These are phyloP conservation scores for Malurus alboscapulatus DNA, from an alignment of 2,113 vertebrate species.

Conservation along the genomic window DNA sequence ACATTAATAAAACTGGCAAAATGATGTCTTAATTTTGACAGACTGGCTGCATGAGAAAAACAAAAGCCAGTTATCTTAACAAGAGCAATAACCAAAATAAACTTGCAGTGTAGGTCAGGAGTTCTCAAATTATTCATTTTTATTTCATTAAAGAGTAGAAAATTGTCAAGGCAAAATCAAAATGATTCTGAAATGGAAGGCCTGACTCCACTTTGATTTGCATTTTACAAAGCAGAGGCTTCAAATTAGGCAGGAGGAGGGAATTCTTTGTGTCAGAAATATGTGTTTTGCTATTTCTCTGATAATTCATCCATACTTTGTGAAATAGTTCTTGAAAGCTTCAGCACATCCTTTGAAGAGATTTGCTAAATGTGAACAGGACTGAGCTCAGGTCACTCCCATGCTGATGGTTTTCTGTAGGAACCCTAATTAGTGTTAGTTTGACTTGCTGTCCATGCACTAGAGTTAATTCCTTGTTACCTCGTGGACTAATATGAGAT, in stretches of 20 bases:
- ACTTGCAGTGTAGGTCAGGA: background rate
- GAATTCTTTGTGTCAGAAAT: background rate
- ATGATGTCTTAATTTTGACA: conserved; percentile 14
- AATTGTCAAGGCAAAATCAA: conserved; percentile 16
- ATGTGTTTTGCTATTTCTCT: background rate
- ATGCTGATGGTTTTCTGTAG: background rate
- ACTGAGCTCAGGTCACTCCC: background rate
- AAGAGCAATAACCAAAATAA: conserved; percentile 19
- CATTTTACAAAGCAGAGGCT: conserved; percentile 21
- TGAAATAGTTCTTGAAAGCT: background rate
- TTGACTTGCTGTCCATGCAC: background rate
- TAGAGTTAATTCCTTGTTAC: background rate
- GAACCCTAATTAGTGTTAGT: background rate
- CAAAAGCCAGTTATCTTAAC: background rate
- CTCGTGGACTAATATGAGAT: background rate
- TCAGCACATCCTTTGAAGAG: background rate
- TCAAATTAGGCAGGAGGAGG: background rate
- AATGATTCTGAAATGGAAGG: background rate
- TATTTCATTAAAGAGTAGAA: conserved; percentile 12
- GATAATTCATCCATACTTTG: background rate
- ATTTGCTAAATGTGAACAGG: background rate
- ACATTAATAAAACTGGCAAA: background rate
- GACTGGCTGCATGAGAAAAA: background rate
- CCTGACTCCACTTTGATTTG: conserved; percentile 28
- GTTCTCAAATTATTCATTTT: conserved; percentile 19